These are phyloP conservation scores for Limnothrissa miodon DNA, from an alignment of 2,113 vertebrate genomes.

Conservation along the genomic window DNA sequence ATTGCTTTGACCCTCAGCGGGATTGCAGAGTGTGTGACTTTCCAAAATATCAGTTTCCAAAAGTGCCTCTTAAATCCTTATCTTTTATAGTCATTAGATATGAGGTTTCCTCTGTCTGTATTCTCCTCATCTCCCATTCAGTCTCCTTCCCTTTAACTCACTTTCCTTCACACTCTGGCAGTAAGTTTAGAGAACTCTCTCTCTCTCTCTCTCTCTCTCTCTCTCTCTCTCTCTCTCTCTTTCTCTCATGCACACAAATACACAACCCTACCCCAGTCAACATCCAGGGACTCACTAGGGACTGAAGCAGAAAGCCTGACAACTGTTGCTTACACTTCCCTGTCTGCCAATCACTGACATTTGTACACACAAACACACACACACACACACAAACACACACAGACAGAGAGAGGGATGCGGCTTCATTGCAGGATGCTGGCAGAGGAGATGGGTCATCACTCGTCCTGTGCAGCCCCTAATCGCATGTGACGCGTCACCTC, in stretches of 20 bases:
- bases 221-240: not conserved
- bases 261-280: conserved; percentile 13
- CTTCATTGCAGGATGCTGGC: not conserved
- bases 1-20: not conserved
- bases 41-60: not conserved
- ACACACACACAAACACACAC: conserved; percentile 9
- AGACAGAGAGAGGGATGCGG: not conserved
- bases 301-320: conserved; percentile 10
- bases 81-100: not conserved
- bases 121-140: not conserved
- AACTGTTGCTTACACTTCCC: conserved; percentile 27
- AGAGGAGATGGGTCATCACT: conserved; percentile 27
- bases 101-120: not conserved
- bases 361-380: not conserved
- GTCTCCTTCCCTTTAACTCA: not conserved
- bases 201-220: not conserved
- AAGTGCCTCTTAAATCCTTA: not conserved
- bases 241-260: not conserved
- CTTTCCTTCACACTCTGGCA: not conserved
- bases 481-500: conserved; percentile 12
- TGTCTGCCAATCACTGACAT: conserved; percentile 14
- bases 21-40: not conserved
- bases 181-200: not conserved
- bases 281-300: conserved; percentile 8
- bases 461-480: conserved; percentile 22